phyloP scores from a whole-genome alignment of 2,113 vertebrate genomes.

The Siphamia tubifer region DNA sequence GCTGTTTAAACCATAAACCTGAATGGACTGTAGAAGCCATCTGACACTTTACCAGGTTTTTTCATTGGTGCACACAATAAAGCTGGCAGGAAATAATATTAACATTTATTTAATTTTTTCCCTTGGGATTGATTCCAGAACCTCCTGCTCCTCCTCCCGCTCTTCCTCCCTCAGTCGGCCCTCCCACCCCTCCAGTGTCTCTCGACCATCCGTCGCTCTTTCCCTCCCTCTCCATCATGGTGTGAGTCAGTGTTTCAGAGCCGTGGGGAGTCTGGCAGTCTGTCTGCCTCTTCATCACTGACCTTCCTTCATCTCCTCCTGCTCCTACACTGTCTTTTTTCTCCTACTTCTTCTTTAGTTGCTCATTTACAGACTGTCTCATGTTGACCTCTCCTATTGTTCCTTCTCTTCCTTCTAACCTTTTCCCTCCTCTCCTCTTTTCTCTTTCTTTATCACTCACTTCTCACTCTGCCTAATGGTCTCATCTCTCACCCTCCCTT shows the following conservation, averaged over 20 bases:
- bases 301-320: constrained; percentile 52
- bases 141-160: not conserved
- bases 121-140: not conserved
- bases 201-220: not conserved
- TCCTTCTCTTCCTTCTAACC: constrained; percentile 23
- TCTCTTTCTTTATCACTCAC: constrained; percentile 12
- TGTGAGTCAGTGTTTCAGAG: constrained; percentile 51
- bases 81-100: too few species aligned
- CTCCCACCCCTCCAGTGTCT: not conserved
- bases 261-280: constrained; percentile 51
- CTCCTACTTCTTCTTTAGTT: constrained; percentile 1
- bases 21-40: too few species aligned
- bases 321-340: constrained; percentile 28
- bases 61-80: too few species aligned
- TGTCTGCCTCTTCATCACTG: constrained; percentile 58
- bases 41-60: too few species aligned
- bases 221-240: not conserved
- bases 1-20: too few species aligned
- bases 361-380: constrained; percentile 40
- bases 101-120: too few species aligned
- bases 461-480: not conserved
- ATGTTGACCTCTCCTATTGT: constrained; percentile 6
- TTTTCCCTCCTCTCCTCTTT: constrained; percentile 4
- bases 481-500: not conserved
- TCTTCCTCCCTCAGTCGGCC: not conserved